Percentiles rank a stretch among this genome's conserved stretches.
Conservation (phyloP, 2,797 vertebrate genomes). For the Rhinoraja longicauda region DNA sequence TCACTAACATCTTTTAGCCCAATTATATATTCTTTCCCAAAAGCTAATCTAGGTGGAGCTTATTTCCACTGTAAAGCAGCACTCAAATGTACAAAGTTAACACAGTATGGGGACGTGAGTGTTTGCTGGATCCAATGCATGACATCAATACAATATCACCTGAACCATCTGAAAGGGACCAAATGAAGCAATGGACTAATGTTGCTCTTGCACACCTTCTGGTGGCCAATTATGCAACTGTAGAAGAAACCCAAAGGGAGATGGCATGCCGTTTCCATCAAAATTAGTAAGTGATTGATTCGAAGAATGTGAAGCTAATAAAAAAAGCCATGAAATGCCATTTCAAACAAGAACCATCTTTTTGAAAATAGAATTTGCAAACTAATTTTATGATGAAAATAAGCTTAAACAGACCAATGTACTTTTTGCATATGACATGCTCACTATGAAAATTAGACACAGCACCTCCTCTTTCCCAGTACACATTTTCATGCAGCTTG, state of each 20-base stretch:
- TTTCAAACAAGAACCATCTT: background rate
- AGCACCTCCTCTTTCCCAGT: no score
- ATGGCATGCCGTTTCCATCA: background rate
- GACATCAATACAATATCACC: background rate
- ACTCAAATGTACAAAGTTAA: background rate
- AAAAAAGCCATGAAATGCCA: background rate
- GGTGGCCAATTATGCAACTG: constrained; percentile 2
- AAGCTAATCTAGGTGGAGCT: background rate
- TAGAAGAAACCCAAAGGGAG: background rate
- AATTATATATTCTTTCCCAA: background rate
- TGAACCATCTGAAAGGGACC: background rate
- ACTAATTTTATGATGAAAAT: background rate
- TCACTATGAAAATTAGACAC: background rate
- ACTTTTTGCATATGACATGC: background rate
- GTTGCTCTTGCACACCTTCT: constrained; percentile 13
- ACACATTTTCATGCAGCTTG: background rate
- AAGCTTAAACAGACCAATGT: background rate
- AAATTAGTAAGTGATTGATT: background rate
- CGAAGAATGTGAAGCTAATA: background rate
- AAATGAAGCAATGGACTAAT: background rate
- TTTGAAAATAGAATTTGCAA: background rate
- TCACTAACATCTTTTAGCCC: background rate
- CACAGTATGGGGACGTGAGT: no score
- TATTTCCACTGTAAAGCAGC: background rate
- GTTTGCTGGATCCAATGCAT: background rate